Percentiles rank a stretch among this genome's conserved stretches.
phyloP scores from a whole-genome alignment of 2,113 vertebrate species.

The Furnarius figulus region DNA sequence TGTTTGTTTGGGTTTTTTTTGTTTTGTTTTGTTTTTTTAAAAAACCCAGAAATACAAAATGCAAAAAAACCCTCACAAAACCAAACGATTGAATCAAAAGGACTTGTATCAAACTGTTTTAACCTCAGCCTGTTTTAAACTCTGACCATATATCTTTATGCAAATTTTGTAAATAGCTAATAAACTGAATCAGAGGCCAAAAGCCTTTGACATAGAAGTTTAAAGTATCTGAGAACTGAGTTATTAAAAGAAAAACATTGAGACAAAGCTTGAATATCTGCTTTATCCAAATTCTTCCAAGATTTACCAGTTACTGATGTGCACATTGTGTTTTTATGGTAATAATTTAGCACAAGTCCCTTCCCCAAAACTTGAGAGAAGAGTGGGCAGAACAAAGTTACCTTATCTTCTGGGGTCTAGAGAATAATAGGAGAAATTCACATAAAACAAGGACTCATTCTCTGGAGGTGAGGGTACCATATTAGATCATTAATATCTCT shows the following conservation, averaged over 20 bases:
- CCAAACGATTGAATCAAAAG: background rate
- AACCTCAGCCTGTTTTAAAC: background rate
- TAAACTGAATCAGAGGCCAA: background rate
- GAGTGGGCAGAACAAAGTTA: background rate
- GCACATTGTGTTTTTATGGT: background rate
- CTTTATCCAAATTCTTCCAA: background rate
- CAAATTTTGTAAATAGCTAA: background rate
- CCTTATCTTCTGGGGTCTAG: background rate
- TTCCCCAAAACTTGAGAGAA: background rate
- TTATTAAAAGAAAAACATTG: background rate
- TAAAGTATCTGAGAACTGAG: background rate
- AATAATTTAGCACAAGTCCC: background rate
- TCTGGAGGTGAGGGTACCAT: background rate
- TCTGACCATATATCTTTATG: background rate
- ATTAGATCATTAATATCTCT: conserved; percentile 9
- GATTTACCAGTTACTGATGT: background rate
- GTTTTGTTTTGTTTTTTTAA: too few species aligned
- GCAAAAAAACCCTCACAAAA: background rate
- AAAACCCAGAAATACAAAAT: too few species aligned
- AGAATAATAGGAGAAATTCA: background rate
- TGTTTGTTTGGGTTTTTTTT: too few species aligned
- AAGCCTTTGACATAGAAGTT: background rate
- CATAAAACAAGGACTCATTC: background rate
- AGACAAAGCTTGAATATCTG: background rate
- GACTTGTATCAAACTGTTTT: background rate